These are phyloP conservation scores for Zygothrica quintamaculata DNA, from an alignment of 2,888 invertebrate genomes.

Conservation along the genomic window DNA sequence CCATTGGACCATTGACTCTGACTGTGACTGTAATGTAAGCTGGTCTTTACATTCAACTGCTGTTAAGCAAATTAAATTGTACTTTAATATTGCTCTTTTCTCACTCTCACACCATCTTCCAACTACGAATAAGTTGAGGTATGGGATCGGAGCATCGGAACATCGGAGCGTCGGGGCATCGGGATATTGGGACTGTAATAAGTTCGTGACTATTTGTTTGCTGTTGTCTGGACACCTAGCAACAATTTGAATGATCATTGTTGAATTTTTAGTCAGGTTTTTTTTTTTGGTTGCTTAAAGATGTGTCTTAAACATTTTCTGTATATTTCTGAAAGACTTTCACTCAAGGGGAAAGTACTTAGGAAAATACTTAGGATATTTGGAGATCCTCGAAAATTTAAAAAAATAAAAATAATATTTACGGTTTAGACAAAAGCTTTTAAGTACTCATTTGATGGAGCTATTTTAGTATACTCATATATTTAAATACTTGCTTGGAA, in stretches of 20 bases:
- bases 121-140: slow-evolving; percentile 29
- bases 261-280: too few species aligned
- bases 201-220: slow-evolving; percentile 42
- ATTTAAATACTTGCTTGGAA: background rate
- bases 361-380: background rate
- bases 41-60: slow-evolving; percentile 3
- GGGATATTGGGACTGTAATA: slow-evolving; percentile 20
- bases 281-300: too few species aligned
- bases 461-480: background rate
- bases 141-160: too few species aligned
- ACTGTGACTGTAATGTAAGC: background rate
- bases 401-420: too few species aligned
- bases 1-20: background rate
- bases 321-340: slow-evolving; percentile 44
- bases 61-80: slow-evolving; percentile 40
- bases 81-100: slow-evolving; percentile 13
- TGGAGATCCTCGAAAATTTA: too few species aligned
- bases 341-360: slow-evolving; percentile 50
- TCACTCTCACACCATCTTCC: slow-evolving; percentile 64
- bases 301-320: slow-evolving; percentile 37
- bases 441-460: background rate
- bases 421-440: too few species aligned
- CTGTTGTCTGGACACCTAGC: slow-evolving; percentile 45
- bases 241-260: slow-evolving; percentile 71
- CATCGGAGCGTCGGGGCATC: too few species aligned